Base-by-base conservation (phyloP, 2,113 vertebrate species). In the Podilymbus podiceps region DNA sequence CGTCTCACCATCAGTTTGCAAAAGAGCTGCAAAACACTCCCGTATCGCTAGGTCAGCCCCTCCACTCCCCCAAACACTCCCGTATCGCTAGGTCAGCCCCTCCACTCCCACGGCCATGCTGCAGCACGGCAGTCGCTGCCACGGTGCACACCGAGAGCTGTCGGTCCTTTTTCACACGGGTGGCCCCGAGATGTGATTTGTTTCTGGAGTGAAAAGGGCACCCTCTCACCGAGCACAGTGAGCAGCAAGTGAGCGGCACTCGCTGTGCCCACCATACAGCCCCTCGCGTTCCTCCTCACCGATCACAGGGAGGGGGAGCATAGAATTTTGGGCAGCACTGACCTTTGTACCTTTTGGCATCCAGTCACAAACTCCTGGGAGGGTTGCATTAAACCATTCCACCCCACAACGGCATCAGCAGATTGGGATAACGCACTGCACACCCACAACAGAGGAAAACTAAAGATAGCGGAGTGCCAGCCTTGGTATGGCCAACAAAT, bases 241-340 rank as follows among this genome's bases (percentile, higher is more conserved):
- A 58, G 15, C n/a, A n/a, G 33, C 0, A 1, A 60, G n/a, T 1
- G 8, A 53, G 38, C 60, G 30, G 47, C 47, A 18, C 20, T n/a
- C 53, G 3, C 25, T 68, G 28, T 1, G 19, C 23, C 27, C 35
- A 35, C n/a, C 13, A 42, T 53, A 15, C 6, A 42, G 60, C 18
- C 24, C 21, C 53, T 67, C 1, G 2, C 20, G 15, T 53, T 62
- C n/a, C 24, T 42, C 63, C 24, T 76, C 55, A 20, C 2, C 1
- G 11, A 47, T 30, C 77, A 28, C 9, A 30, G 13, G 12, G 25
- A 50, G 18, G 17, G 17, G 15, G 9, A 56, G 14, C 15, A 35
- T 3, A 15, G 20, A 55, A 40, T 8, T 47, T 68, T 80, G 6
- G 28, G 24, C 18, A 4, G 30, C 30, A 8, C 23, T 30, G 31